A percentile compares a stretch with the other conserved stretches of the same genome.
Evolutionary conservation across 1,140 invertebrate species (phyloP).

Genomic region (Trichoplusia ni): DNA sequence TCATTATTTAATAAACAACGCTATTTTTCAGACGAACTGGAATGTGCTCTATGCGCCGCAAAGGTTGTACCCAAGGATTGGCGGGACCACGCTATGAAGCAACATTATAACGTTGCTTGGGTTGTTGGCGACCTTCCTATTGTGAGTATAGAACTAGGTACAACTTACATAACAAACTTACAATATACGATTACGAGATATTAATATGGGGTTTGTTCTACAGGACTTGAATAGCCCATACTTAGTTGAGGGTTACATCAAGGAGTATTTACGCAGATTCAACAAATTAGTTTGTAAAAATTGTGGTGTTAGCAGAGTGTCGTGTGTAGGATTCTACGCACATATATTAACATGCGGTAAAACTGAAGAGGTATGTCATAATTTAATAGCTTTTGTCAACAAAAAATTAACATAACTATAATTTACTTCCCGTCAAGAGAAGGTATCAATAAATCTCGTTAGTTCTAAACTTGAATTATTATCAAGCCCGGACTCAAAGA

Average conservation of each 20-base stretch:
- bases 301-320: slow-evolving; percentile 81
- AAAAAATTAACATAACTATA: no score
- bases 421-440: no score
- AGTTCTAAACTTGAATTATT: no score
- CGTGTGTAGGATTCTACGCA: slow-evolving; percentile 84
- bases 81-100: slow-evolving; percentile 43
- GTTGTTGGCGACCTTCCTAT: slow-evolving; percentile 55
- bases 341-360: slow-evolving; percentile 85
- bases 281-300: slow-evolving; percentile 80
- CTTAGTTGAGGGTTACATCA: slow-evolving; percentile 52
- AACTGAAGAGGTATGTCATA: slow-evolving; percentile 75
- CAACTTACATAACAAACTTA: neutral
- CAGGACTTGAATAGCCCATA: slow-evolving; percentile 59
- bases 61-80: slow-evolving; percentile 31
- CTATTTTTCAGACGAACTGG: slow-evolving; percentile 5
- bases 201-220: slow-evolving; percentile 15
- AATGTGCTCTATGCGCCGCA: slow-evolving; percentile 43
- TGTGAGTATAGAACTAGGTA: slow-evolving; percentile 47
- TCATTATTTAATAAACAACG: neutral
- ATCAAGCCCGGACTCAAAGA: no score
- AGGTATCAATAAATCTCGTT: no score
- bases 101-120: slow-evolving; percentile 63
- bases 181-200: neutral
- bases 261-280: slow-evolving; percentile 55
- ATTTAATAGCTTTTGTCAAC: no score